Base-by-base conservation (phyloP, 2,888 invertebrate species). In the Temnothorax rugatulus region DNA sequence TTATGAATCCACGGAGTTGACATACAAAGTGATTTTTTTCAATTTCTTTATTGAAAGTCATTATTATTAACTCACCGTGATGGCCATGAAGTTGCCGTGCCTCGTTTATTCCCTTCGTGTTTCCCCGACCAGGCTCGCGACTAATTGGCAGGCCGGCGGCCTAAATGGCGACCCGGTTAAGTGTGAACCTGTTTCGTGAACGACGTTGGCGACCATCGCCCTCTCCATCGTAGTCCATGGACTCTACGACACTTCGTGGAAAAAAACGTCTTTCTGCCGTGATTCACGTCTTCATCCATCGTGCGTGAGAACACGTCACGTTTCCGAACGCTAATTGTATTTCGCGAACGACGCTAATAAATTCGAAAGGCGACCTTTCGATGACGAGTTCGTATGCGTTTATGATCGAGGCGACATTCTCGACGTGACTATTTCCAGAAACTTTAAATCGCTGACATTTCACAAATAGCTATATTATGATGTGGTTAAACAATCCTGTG, bases 121-220 rank as follows among this genome's bases (percentile, higher is more conserved):
- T 64, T 57, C 34, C 59, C 61, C 34, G 21, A 21, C 68, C 83
- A 34, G 64, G 82, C 75, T 84, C 82, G 73, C 83, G 86, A 89
- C 89, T 89, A 89, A 89, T 89, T 89, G 90, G 90, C 87, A 88
- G 84, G 47, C 76, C 84, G 82, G 79, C 69, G 83, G 52, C 82
- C 83, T 66, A 63, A 84, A 69, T 63, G 85, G 61, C 86, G 83
- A 85, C 74, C 68, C 75, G 71, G 75, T 76, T 64, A 84, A 87
- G 77, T 47, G 89, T 82, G 83, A 86, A 89, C 88, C 85, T 86
- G 89, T 89, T 89, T 76, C 50, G 86, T 25, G 69, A 74, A 73
- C 76, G 52, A 54, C 79, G 69, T 50, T 34, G 61, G 47, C 76
- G 76, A 47, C 61, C 68, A 29, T 83, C 76, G 38, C 41, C 73